Percentiles rank a stretch among this genome's conserved stretches.
Evolutionary conservation across 2,797 vertebrate genomes (phyloP).

Genomic region (Phataginus tetradactyla): DNA sequence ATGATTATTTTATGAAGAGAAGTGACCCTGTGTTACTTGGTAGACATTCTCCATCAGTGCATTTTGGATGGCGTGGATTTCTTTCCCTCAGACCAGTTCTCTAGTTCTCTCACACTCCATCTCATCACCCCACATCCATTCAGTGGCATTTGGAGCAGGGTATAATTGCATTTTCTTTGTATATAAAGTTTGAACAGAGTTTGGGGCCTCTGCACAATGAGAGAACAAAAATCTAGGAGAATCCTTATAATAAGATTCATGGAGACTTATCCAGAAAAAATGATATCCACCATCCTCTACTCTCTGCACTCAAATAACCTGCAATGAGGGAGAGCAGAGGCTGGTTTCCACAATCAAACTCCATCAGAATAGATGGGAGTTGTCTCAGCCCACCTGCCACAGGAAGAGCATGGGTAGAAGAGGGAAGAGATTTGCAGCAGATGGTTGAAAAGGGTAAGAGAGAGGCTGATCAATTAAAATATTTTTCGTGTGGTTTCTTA

Average conservation of each 20-base stretch:
- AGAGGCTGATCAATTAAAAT: conserved; percentile 30
- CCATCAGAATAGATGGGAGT: conserved; percentile 36
- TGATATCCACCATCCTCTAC: background rate
- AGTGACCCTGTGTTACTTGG: conserved; percentile 15
- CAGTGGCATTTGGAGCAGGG: conserved; percentile 19
- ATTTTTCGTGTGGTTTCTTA: conserved; percentile 68
- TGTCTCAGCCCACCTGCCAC: background rate
- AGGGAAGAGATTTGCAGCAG: conserved; percentile 27
- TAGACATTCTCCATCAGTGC: background rate
- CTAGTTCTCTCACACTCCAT: background rate
- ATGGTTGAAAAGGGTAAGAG: conserved; percentile 52
- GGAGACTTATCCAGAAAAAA: conserved; percentile 53
- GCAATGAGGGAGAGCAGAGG: background rate
- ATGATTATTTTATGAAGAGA: background rate
- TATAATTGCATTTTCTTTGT: conserved; percentile 9
- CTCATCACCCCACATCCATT: conserved; percentile 34
- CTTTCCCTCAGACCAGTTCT: background rate
- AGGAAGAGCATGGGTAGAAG: background rate
- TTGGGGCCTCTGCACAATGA: background rate
- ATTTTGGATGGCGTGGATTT: background rate
- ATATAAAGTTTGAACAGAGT: conserved; percentile 4
- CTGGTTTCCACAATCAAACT: conserved; percentile 33
- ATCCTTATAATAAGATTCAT: background rate
- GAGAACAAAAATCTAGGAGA: conserved; percentile 10
- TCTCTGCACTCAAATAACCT: conserved; percentile 25